These are phyloP conservation scores for Channa striata DNA, from an alignment of 2,797 vertebrate species.

Conservation along the genomic window DNA sequence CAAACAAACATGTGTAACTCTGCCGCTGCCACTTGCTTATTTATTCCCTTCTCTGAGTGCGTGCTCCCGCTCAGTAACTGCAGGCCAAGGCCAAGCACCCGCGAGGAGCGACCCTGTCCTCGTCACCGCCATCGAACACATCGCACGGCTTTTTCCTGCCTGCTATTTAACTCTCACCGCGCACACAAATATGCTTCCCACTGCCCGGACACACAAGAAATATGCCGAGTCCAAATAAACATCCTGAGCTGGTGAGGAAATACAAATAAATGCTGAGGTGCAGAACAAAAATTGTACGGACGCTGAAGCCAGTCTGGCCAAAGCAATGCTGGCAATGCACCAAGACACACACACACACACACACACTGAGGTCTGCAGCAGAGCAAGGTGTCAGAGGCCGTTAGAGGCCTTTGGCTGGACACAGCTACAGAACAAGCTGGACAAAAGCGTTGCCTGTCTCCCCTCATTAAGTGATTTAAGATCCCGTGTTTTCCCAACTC, in stretches of 20 bases:
- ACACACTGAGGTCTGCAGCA: slow-evolving; percentile 60
- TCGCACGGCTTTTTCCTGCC: slow-evolving; percentile 43
- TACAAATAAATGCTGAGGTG: slow-evolving; percentile 49
- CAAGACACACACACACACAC: slow-evolving; percentile 53
- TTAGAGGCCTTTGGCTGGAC: slow-evolving; percentile 80
- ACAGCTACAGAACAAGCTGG: slow-evolving; percentile 76
- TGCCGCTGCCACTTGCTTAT: slow-evolving; percentile 53
- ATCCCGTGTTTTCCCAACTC: slow-evolving; percentile 76
- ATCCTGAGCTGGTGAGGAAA: slow-evolving; percentile 46
- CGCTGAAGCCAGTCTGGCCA: slow-evolving; percentile 36
- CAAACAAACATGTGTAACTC: slow-evolving; percentile 35
- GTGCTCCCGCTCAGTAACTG: slow-evolving; percentile 44
- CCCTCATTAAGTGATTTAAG: slow-evolving; percentile 84
- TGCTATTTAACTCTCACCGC: slow-evolving; percentile 60
- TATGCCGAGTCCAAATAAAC: slow-evolving; percentile 50
- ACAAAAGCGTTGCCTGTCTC: slow-evolving; percentile 83
- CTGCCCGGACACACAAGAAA: slow-evolving; percentile 43
- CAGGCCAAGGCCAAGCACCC: slow-evolving; percentile 64
- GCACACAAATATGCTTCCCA: slow-evolving; percentile 57
- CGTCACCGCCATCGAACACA: slow-evolving; percentile 39
- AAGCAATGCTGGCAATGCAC: slow-evolving; percentile 58
- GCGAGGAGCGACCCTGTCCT: slow-evolving; percentile 60
- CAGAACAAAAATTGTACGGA: slow-evolving; percentile 31
- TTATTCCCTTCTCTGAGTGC: slow-evolving; percentile 43
- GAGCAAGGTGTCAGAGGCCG: slow-evolving; percentile 81